phyloP scores from a whole-genome alignment of 2,888 invertebrate species.

The Pomacea canaliculata region DNA sequence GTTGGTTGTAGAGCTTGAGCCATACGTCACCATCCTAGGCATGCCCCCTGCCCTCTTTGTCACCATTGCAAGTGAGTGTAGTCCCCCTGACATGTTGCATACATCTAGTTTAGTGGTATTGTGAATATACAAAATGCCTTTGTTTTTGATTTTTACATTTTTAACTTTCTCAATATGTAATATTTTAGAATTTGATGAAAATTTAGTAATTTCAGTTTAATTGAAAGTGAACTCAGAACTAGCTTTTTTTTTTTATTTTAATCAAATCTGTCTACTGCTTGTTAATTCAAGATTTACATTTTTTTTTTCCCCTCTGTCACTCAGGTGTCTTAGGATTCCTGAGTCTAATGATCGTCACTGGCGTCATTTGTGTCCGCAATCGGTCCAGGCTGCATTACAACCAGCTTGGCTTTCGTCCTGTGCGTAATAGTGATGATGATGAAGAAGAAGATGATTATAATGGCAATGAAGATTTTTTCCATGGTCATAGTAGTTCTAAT shows the following conservation, averaged over 20 bases:
- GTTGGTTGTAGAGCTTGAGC: slow-evolving; percentile 23
- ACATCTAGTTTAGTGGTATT: too few species aligned
- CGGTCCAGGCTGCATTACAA: slow-evolving; percentile 37
- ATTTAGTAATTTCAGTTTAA: too few species aligned
- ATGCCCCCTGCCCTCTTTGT: slow-evolving; percentile 32
- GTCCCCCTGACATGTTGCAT: too few species aligned
- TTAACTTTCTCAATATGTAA: too few species aligned
- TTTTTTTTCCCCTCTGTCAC: slow-evolving; percentile 11
- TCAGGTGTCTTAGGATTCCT: slow-evolving; percentile 44
- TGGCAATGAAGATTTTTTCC: slow-evolving; percentile 36
- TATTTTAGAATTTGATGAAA: too few species aligned
- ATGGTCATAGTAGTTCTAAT: slow-evolving; percentile 36
- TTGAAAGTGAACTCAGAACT: too few species aligned
- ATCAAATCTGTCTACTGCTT: too few species aligned
- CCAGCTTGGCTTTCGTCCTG: slow-evolving; percentile 48
- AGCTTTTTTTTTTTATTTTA: too few species aligned
- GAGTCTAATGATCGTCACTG: slow-evolving; percentile 47
- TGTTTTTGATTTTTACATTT: too few species aligned
- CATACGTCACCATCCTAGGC: slow-evolving; percentile 23
- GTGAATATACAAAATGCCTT: too few species aligned
- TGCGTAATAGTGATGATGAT: slow-evolving; percentile 45
- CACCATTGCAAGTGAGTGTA: slow-evolving; percentile 26
- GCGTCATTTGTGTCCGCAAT: slow-evolving; percentile 41
- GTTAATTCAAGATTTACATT: too few species aligned
- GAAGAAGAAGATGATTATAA: slow-evolving; percentile 41